These are phyloP conservation scores for Diaperis boleti DNA, from an alignment of 2,888 invertebrate species.

Conservation along the genomic window DNA sequence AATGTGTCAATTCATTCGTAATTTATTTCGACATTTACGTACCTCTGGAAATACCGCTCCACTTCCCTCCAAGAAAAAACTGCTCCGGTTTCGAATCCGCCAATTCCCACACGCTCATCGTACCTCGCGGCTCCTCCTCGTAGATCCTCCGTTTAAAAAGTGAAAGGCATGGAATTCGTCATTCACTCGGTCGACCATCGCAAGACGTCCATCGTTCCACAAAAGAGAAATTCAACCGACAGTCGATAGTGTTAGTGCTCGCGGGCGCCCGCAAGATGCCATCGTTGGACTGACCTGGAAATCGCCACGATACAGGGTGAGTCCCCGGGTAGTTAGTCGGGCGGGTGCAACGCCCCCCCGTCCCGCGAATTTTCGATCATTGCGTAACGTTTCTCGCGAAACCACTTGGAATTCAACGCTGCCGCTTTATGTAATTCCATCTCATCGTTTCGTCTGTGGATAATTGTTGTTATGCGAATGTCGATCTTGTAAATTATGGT, in stretches of 20 bases:
- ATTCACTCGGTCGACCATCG: constrained; percentile 9
- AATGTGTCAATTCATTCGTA: no score
- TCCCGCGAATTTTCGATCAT: constrained; percentile 4
- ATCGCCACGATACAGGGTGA: background rate
- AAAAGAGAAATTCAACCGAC: constrained; percentile 22
- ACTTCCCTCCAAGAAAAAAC: background rate
- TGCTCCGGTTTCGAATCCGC: background rate
- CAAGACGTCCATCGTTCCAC: constrained; percentile 10
- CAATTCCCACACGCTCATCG: background rate
- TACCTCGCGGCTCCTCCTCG: background rate
- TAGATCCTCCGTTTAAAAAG: constrained; percentile 16
- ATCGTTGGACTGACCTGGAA: no score
- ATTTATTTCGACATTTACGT: background rate
- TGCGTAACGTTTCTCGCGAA: constrained; percentile 18
- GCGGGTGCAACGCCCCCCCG: constrained; percentile 9
- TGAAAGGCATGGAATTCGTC: constrained; percentile 27
- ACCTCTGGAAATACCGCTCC: background rate
- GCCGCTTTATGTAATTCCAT: constrained; percentile 15
- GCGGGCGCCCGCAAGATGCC: background rate
- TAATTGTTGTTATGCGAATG: constrained; percentile 23
- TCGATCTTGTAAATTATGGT: constrained; percentile 19
- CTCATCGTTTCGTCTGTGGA: constrained; percentile 19
- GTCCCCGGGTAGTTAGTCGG: background rate
- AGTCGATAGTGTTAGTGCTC: constrained; percentile 1
- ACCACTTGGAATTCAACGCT: constrained; percentile 21